Percentiles rank a stretch among this genome's conserved stretches.
Evolutionary conservation across 2,888 invertebrate species (phyloP).

Genomic region (Esperia sulphurella): DNA sequence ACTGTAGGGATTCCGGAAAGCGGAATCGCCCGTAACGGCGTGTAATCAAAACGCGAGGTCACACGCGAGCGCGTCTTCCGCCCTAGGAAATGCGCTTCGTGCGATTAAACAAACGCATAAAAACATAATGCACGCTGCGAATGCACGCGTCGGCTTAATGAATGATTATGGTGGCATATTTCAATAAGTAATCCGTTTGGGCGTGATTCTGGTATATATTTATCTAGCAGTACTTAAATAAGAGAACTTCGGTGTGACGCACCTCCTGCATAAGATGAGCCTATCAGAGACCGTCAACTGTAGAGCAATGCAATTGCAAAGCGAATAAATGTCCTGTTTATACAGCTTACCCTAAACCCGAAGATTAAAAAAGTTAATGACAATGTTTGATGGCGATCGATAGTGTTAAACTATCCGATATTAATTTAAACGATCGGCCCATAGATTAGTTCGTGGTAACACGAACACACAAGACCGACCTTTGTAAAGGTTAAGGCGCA

Average conservation of each 20-base stretch:
- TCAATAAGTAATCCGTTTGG: no score
- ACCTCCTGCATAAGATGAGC: no score
- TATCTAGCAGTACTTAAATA: no score
- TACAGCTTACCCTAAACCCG: no score
- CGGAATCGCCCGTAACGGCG: conserved; percentile 19
- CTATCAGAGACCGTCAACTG: no score
- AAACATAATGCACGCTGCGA: not conserved
- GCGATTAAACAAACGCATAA: not conserved
- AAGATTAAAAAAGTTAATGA: not conserved
- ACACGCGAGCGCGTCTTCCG: conserved; percentile 22
- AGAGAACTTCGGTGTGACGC: no score
- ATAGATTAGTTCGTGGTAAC: conserved; percentile 12
- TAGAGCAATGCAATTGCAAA: no score
- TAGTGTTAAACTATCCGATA: conserved; percentile 16
- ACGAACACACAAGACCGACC: not conserved
- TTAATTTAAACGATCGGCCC: conserved; percentile 25
- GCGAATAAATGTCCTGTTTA: no score
- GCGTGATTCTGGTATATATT: no score
- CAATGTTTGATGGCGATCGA: conserved; percentile 5
- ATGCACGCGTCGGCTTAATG: no score
- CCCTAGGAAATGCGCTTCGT: conserved; percentile 11
- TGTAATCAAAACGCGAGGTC: conserved; percentile 11
- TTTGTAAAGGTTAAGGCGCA: no score
- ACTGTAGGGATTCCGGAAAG: conserved; percentile 18
- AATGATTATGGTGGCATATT: no score